These are phyloP conservation scores for Meiosimyza platycephala DNA, from an alignment of 2,888 invertebrate genomes.

Conservation along the genomic window DNA sequence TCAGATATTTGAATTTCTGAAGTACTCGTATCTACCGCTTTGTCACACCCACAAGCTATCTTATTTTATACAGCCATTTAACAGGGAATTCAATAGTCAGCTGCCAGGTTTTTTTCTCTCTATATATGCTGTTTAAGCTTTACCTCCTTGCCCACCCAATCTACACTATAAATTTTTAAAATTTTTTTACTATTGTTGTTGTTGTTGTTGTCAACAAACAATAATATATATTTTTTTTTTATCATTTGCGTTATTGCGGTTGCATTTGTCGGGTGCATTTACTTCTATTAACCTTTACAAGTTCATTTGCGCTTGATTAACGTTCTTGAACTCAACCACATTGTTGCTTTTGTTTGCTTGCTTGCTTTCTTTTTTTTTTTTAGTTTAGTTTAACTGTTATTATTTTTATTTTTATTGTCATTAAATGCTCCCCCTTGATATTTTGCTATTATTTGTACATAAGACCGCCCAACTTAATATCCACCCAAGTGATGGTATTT, in stretches of 20 bases:
- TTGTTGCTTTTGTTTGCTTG: slow-evolving; percentile 3
- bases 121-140: no score
- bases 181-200: neutral
- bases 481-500: no score
- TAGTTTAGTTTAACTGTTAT: slow-evolving; percentile 5
- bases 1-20: no score
- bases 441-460: slow-evolving; percentile 15
- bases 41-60: no score
- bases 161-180: neutral
- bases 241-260: slow-evolving; percentile 43
- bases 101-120: no score
- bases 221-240: slow-evolving; percentile 13
- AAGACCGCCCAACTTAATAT: no score
- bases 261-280: slow-evolving; percentile 51
- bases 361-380: neutral
- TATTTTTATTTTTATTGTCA: slow-evolving; percentile 5
- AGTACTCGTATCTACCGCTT: no score
- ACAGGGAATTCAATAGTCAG: no score
- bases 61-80: no score
- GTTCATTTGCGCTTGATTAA: slow-evolving; percentile 53
- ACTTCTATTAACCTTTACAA: slow-evolving; percentile 62
- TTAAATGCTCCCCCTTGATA: slow-evolving; percentile 3
- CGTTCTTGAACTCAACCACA: slow-evolving; percentile 42
- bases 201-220: slow-evolving; percentile 25
- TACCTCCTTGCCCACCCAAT: no score